Evolutionary conservation across 1,140 invertebrate species (phyloP), one percentile per base, ranked within the genome.

Genomic region (Neomicropteryx cornuta): DNA sequence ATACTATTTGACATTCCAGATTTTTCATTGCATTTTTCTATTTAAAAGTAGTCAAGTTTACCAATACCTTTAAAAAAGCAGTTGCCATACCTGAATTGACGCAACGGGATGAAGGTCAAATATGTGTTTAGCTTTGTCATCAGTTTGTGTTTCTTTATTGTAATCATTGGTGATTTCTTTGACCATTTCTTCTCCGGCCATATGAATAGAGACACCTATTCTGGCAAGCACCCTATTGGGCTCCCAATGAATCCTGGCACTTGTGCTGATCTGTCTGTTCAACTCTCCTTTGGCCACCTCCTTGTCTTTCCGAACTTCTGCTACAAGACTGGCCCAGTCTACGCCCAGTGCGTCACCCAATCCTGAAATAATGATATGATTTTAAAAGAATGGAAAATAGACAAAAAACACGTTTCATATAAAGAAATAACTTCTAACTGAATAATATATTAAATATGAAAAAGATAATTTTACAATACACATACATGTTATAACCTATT

Each of bases 301-400:
- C 37, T 71, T 67, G 5, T 73, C 71, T 4, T 75, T 70, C 20
- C 75, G 74, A 8, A 79, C 80, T 59, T 87, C 84, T 1, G 79
- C 80, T 1, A 89, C 80, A 8, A 92, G 62, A 58, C 86, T 87
- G 19, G 87, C 82, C 88, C 88, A 93, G 59, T 93, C 88, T 1
- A 92, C 87, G n/a, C 87, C 86, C 8, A 93, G 56, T 13, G 86
- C 85, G 63, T 91, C 87, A 11, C 86, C 84, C 38, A 90, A 73
- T 38, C 83, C 86, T 62, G 76, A 69, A 22, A 72, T 62, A 40
- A 72, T n/a, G n/a, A n/a, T n/a, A n/a, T n/a, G 63, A 0, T 71
- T 56, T 45, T n/a, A n/a, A n/a, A n/a, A n/a, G n/a, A n/a, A n/a
- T n/a, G n/a, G n/a, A n/a, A n/a, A n/a, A n/a, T n/a, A n/a, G n/a